These are phyloP conservation scores for Melanophora roralis DNA, from an alignment of 2,888 invertebrate species.

Conservation along the genomic window DNA sequence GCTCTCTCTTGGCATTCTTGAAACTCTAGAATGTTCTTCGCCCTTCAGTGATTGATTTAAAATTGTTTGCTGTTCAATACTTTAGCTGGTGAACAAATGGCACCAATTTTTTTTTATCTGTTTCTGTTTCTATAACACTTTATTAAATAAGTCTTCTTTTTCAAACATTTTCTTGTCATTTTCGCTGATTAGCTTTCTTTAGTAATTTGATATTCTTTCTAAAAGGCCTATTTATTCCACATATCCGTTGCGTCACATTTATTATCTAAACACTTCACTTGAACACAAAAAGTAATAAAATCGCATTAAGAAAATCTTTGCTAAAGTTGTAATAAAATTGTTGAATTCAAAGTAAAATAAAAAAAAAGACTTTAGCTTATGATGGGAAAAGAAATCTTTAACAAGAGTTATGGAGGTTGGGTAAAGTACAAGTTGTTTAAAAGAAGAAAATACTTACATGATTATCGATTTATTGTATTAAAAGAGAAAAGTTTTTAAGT, in stretches of 20 bases:
- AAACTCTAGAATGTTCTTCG: too few species aligned
- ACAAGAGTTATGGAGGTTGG: neutral
- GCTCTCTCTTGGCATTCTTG: too few species aligned
- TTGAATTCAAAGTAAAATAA: neutral
- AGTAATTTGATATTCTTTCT: neutral
- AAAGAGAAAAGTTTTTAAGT: slow-evolving; percentile 21
- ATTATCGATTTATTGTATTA: slow-evolving; percentile 55
- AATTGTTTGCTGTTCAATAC: too few species aligned
- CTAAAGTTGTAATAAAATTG: neutral
- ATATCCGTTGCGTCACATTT: neutral
- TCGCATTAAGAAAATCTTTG: neutral
- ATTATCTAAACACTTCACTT: neutral
- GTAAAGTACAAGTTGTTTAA: neutral
- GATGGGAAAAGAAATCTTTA: neutral
- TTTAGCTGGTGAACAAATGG: too few species aligned
- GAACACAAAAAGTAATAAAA: neutral
- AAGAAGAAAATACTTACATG: slow-evolving; percentile 17
- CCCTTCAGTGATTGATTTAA: too few species aligned
- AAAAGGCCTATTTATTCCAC: neutral
- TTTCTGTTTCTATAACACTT: neutral
- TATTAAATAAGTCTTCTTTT: neutral
- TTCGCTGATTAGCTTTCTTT: neutral
- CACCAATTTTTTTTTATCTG: neutral
- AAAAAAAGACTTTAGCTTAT: neutral
- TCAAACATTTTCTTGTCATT: neutral